These are phyloP conservation scores for Folsomia candida DNA, from an alignment of 2,888 invertebrate genomes.

Conservation along the genomic window DNA sequence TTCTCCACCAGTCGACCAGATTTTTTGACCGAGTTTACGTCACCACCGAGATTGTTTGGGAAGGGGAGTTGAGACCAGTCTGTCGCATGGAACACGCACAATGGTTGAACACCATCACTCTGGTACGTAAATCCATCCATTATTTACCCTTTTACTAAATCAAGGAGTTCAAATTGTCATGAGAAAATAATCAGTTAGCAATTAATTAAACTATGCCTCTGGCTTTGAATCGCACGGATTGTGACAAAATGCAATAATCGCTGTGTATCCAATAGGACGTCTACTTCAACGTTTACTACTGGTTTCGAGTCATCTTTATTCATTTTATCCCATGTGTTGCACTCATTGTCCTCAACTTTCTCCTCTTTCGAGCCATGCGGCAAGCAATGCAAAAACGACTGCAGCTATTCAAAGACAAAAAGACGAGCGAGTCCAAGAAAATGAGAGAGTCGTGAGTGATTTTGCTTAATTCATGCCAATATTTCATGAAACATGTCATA, in stretches of 20 bases:
- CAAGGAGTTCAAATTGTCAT: no score
- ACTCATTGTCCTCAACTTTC: slow-evolving; percentile 80
- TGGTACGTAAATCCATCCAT: no score
- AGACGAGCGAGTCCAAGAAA: slow-evolving; percentile 74
- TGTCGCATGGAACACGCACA: slow-evolving; percentile 57
- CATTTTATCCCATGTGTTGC: slow-evolving; percentile 85
- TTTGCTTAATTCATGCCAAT: no score
- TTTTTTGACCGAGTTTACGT: slow-evolving; percentile 71
- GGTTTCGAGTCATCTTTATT: slow-evolving; percentile 86
- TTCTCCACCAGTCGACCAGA: slow-evolving; percentile 77
- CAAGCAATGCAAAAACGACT: slow-evolving; percentile 76
- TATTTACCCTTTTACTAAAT: no score
- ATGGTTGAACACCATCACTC: slow-evolving; percentile 68
- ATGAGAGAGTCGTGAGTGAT: slow-evolving; percentile 72
- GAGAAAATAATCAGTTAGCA: no score
- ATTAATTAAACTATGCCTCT: no score
- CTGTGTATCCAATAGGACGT: slow-evolving; percentile 69
- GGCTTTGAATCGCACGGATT: no score
- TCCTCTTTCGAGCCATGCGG: slow-evolving; percentile 81
- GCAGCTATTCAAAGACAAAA: slow-evolving; percentile 68
- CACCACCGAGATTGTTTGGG: slow-evolving; percentile 68
- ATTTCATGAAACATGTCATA: no score
- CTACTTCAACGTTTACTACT: slow-evolving; percentile 78
- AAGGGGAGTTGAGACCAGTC: slow-evolving; percentile 56
- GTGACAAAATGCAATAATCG: no score